phyloP scores from a whole-genome alignment of 1,140 invertebrate genomes.

The Lepeophtheirus salmonis region DNA sequence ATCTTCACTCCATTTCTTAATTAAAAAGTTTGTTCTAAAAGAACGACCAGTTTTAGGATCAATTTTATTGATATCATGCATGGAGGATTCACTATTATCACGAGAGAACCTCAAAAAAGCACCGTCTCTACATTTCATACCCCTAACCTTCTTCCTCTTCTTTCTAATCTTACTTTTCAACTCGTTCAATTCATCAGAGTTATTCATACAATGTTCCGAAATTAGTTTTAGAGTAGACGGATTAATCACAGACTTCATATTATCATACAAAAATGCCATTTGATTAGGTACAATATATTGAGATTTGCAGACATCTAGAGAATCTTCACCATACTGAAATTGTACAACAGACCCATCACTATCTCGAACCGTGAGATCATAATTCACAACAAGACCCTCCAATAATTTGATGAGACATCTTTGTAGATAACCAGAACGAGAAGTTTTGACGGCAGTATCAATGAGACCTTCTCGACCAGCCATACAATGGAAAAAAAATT shows the following conservation, averaged over 20 bases:
- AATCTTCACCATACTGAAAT: constrained; percentile 95
- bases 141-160: constrained; percentile 5
- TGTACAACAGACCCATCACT: constrained; percentile 84
- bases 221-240: constrained; percentile 34
- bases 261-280: constrained; percentile 59
- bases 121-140: neutral
- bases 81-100: neutral
- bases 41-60: constrained; percentile 22
- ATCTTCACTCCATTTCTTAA: neutral
- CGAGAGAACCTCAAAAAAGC: neutral
- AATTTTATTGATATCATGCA: neutral
- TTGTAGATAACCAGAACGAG: constrained; percentile 91
- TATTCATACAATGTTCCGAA: constrained; percentile 33
- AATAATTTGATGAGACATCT: constrained; percentile 93
- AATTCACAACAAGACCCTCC: constrained; percentile 72
- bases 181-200: constrained; percentile 27
- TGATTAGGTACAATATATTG: constrained; percentile 62
- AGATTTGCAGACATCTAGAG: constrained; percentile 69
- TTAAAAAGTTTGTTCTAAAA: neutral
- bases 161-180: constrained; percentile 29
- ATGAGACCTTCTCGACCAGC: constrained; percentile 79
- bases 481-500: constrained; percentile 99
- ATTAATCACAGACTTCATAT: constrained; percentile 42
- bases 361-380: constrained; percentile 87
- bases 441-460: constrained; percentile 64